Evolutionary conservation across 2,888 invertebrate genomes (phyloP), one percentile per base, ranked within the genome.

Genomic region (Malthinus flaveolus): DNA sequence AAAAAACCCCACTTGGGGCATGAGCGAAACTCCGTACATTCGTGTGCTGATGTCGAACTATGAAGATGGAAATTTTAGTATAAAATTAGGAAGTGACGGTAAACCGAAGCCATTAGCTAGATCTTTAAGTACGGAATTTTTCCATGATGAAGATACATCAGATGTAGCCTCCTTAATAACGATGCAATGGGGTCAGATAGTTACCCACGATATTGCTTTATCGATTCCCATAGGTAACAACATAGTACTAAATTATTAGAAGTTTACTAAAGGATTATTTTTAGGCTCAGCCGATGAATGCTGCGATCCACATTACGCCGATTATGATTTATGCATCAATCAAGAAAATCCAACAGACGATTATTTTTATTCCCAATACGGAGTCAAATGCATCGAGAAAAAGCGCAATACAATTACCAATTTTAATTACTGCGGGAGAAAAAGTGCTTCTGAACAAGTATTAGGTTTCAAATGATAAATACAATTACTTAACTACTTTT

Each of bases 101-200:
- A 74, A 78, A 0, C 81, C 82, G 0, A 76, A 93, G 2, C 82
- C 87, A 1, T 85, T 86, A 57, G 83, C 91, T 0, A 82, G 93
- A 35, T 73, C 81, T 7, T 84, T 92, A 37, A 91, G 91, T 51
- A 79, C 83, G 3, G 74, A 76, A 0, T 71, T 93, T 0, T 81
- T 93, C 34, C 73, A 79, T 0, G 85, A 87, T 62, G 78, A 78
- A 1, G 82, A 84, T 71, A 79, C 81, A 37, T 85, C 84, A 7
- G 89, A 90, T 74, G 81, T 82, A 0, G 82, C 83, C 68, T 89
- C 89, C 49, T 76, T 90, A 44, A 79, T 90, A 69, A 79, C 89
- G 50, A 89, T 89, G 87, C 89, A 91, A 75, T 92, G 91, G 77
- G 88, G 90, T 0, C 91, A 93, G 73, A 89, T 92, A 68, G 73